A percentile compares a stretch with the other conserved stretches of the same genome.
Evolutionary conservation across 2,888 invertebrate genomes (phyloP).

Genomic region (Meganola albula): DNA sequence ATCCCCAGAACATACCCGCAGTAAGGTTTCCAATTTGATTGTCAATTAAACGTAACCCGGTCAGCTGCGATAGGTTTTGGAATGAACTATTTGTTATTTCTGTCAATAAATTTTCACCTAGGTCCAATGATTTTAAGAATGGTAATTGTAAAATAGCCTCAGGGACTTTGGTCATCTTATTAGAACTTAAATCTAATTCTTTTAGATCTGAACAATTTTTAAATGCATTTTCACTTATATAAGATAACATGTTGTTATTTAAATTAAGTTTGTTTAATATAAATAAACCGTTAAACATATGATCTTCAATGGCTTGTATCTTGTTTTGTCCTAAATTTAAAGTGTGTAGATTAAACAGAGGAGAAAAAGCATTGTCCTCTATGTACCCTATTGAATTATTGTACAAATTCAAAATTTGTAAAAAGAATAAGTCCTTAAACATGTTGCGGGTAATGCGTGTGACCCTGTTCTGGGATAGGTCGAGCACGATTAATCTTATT

Average conservation of each 20-base stretch:
- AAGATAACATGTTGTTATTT: conserved; percentile 88
- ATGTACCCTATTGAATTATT: conserved; percentile 91
- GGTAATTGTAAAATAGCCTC: conserved; percentile 88
- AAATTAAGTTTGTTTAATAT: conserved; percentile 89
- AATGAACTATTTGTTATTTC: conserved; percentile 90
- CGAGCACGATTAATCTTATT: conserved; percentile 90
- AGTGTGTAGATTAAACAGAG: conserved; percentile 92
- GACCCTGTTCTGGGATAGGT: conserved; percentile 89
- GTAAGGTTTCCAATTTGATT: conserved; percentile 92
- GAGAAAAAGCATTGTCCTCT: conserved; percentile 90
- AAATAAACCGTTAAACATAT: conserved; percentile 89
- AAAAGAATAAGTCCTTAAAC: conserved; percentile 91
- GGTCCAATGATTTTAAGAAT: conserved; percentile 91
- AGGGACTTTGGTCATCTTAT: conserved; percentile 89
- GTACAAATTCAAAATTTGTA: conserved; percentile 90
- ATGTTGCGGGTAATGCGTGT: conserved; percentile 87
- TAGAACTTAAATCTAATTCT: conserved; percentile 92
- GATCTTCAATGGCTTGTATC: conserved; percentile 86
- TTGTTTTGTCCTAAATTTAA: conserved; percentile 92
- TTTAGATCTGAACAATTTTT: conserved; percentile 92
- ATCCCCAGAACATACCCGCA: conserved; percentile 90
- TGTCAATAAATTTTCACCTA: conserved; percentile 93
- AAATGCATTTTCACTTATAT: conserved; percentile 87
- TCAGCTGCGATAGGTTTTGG: conserved; percentile 89
- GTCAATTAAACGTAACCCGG: conserved; percentile 91